Conservation (phyloP, 2,888 invertebrate species). For the Ametastegia equiseti region DNA sequence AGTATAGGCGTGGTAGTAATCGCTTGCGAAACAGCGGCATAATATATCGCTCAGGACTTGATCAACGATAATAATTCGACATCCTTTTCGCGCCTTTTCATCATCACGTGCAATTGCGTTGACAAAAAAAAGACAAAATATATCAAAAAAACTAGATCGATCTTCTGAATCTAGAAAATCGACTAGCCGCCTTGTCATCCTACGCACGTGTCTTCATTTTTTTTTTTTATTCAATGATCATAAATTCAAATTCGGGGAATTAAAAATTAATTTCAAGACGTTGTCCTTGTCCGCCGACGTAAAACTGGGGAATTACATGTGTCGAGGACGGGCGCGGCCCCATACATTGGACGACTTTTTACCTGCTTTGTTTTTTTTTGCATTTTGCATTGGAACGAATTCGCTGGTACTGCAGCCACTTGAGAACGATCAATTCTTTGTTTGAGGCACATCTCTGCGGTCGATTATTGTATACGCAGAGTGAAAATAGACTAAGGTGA, state of each 20-base stretch:
- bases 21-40: constrained; percentile 14
- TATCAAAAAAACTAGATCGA: too few species aligned
- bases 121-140: too few species aligned
- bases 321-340: background rate
- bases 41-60: background rate
- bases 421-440: background rate
- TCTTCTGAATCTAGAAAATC: background rate
- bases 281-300: constrained; percentile 6
- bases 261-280: background rate
- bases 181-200: background rate
- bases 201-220: background rate
- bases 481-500: background rate
- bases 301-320: background rate
- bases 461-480: background rate
- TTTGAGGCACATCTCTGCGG: background rate
- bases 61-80: background rate
- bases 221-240: background rate
- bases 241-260: background rate
- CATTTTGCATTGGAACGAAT: background rate
- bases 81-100: constrained; percentile 14
- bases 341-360: constrained; percentile 28
- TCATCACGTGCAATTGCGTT: background rate
- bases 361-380: background rate
- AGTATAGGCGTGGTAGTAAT: constrained; percentile 35
- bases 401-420: background rate